These are phyloP conservation scores for Zele albiditarsus DNA, from an alignment of 2,888 invertebrate genomes.

Conservation along the genomic window DNA sequence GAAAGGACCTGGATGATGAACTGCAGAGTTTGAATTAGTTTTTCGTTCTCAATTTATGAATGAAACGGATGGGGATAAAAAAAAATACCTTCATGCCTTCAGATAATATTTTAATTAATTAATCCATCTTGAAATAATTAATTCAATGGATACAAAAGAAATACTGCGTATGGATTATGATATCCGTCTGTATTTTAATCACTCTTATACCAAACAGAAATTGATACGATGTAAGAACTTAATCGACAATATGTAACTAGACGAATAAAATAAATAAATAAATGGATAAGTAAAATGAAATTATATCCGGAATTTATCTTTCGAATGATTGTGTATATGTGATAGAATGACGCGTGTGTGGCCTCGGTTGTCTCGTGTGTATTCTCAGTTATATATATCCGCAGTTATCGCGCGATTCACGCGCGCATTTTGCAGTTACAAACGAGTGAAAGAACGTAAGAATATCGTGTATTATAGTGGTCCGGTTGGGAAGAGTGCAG, in stretches of 20 bases:
- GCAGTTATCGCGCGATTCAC: slow-evolving; percentile 20
- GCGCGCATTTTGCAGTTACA: slow-evolving; percentile 23
- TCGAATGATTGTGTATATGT: not conserved
- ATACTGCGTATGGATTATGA: too few relatives aligned
- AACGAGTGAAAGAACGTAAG: slow-evolving; percentile 38
- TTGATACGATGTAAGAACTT: not conserved
- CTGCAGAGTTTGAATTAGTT: too few relatives aligned
- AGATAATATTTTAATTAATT: too few relatives aligned
- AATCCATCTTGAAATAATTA: too few relatives aligned
- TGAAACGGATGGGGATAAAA: too few relatives aligned
- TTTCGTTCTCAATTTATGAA: too few relatives aligned
- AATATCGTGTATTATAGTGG: not conserved
- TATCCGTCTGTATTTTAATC: too few relatives aligned
- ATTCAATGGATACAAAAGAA: too few relatives aligned
- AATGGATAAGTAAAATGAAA: not conserved
- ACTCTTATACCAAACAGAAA: too few relatives aligned
- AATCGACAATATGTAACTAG: not conserved
- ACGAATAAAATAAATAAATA: not conserved
- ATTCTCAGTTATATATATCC: not conserved
- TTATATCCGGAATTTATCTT: slow-evolving; percentile 1
- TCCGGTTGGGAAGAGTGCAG: slow-evolving; percentile 34
- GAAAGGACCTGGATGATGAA: too few relatives aligned
- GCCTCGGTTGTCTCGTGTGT: not conserved
- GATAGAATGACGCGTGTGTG: slow-evolving; percentile 21
- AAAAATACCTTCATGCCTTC: too few relatives aligned